A percentile compares a stretch with the other conserved stretches of the same genome.
phyloP scores from a whole-genome alignment of 2,888 invertebrate species.

The Tenodera sinensis region DNA sequence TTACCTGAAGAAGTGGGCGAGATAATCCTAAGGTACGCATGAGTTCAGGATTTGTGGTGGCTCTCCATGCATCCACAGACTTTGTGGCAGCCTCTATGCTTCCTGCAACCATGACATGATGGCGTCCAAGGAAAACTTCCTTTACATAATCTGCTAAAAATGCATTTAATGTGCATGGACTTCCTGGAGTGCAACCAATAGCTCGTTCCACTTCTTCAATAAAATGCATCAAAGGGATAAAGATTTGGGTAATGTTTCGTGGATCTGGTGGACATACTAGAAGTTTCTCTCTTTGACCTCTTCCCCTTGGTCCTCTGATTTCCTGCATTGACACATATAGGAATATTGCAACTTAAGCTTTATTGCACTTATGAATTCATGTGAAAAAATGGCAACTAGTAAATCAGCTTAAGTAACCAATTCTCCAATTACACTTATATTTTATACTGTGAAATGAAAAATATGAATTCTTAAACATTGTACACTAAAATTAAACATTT shows the following conservation, averaged over 20 bases:
- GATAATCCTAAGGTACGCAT: conserved; percentile 59
- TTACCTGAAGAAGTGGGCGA: conserved; percentile 63
- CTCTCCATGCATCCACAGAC: conserved; percentile 75
- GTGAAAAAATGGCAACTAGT: too few relatives aligned
- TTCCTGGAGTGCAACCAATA: conserved; percentile 44
- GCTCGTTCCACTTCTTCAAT: conserved; percentile 78
- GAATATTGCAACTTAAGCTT: too few relatives aligned
- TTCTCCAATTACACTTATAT: too few relatives aligned
- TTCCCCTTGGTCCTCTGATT: not conserved
- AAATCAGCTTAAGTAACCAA: too few relatives aligned
- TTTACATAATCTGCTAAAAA: conserved; percentile 86
- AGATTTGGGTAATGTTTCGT: conserved; percentile 71
- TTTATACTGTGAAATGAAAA: too few relatives aligned
- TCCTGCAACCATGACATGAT: conserved; percentile 60
- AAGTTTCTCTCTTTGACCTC: conserved; percentile 49
- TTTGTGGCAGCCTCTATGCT: conserved; percentile 70
- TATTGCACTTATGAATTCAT: too few relatives aligned
- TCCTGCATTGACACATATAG: not conserved
- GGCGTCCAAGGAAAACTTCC: conserved; percentile 77
- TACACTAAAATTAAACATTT: too few relatives aligned
- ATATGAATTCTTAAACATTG: too few relatives aligned
- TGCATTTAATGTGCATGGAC: conserved; percentile 72
- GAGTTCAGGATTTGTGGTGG: conserved; percentile 65
- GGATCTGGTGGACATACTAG: conserved; percentile 75
- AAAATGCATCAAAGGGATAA: conserved; percentile 77